Conservation (phyloP, 1,140 invertebrate species). For the Anthonomus grandis region DNA sequence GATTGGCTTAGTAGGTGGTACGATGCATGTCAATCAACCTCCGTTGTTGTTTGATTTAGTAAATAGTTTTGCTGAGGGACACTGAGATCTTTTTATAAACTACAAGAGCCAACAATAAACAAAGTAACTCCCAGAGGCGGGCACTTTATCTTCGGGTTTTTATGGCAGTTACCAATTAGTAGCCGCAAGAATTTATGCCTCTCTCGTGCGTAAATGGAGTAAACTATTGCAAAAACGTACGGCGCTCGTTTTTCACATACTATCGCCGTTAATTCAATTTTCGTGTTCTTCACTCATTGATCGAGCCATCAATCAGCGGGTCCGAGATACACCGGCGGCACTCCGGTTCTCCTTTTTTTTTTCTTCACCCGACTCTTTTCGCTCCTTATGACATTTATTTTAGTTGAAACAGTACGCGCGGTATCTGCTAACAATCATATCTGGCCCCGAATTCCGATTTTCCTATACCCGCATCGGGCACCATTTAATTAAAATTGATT, state of each 20-base stretch:
- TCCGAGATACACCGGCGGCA: slow-evolving; percentile 10
- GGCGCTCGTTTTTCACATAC: slow-evolving; percentile 12
- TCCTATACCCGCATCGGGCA: too few species aligned
- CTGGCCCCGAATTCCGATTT: too few species aligned
- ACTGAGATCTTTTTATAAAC: too few species aligned
- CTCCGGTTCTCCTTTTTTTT: background rate
- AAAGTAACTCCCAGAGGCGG: slow-evolving; percentile 1
- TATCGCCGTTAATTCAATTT: slow-evolving; percentile 24
- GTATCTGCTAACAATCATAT: too few species aligned
- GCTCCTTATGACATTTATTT: too few species aligned
- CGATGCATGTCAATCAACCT: too few species aligned
- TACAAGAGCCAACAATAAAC: too few species aligned
- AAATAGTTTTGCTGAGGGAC: too few species aligned
- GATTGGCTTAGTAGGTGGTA: too few species aligned
- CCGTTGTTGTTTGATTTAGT: too few species aligned
- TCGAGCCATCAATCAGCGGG: slow-evolving; percentile 17
- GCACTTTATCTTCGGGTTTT: slow-evolving; percentile 21
- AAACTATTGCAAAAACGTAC: slow-evolving; percentile 22
- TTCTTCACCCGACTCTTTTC: background rate
- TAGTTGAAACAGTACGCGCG: too few species aligned
- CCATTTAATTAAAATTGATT: too few species aligned
- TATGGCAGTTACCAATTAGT: slow-evolving; percentile 24
- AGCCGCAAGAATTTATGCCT: slow-evolving; percentile 17
- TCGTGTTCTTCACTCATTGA: slow-evolving; percentile 24
- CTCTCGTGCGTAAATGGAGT: slow-evolving; percentile 22